Conservation (phyloP, 2,797 vertebrate genomes). For the Siniperca undulata region DNA sequence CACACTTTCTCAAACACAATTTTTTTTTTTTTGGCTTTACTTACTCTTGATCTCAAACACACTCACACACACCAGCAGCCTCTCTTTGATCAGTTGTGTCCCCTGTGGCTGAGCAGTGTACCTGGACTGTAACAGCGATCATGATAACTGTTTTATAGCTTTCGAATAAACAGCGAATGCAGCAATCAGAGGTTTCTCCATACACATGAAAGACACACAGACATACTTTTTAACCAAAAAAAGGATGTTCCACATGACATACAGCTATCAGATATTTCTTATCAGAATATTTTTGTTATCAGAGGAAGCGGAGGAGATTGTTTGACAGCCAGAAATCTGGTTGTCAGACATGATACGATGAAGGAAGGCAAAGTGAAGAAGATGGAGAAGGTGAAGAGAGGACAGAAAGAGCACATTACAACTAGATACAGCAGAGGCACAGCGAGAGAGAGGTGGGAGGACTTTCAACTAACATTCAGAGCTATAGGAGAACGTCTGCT, state of each 20-base stretch:
- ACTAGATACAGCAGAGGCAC: slow-evolving; percentile 16
- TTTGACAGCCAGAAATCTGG: background rate
- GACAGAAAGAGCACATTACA: background rate
- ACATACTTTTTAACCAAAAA: background rate
- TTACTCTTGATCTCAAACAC: slow-evolving; percentile 14
- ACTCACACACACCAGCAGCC: slow-evolving; percentile 13
- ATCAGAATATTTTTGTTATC: background rate
- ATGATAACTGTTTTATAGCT: slow-evolving; percentile 20
- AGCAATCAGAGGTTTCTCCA: slow-evolving; percentile 7
- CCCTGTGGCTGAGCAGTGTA: slow-evolving; percentile 26
- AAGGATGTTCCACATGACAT: background rate
- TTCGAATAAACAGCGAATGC: slow-evolving; percentile 12
- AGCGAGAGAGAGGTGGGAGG: background rate
- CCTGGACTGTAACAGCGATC: slow-evolving; percentile 30
- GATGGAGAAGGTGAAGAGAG: background rate
- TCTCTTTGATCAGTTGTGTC: slow-evolving; percentile 44
- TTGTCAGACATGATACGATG: background rate
- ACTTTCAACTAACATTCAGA: slow-evolving; percentile 1
- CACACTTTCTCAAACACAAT: background rate
- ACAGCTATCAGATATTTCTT: background rate
- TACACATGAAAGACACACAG: slow-evolving; percentile 3
- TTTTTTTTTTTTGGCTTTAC: background rate
- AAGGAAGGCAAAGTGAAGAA: background rate
- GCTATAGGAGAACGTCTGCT: slow-evolving; percentile 20
- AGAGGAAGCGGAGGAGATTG: background rate